These are phyloP conservation scores for Pentamera pediparva DNA, from an alignment of 53 echinoderm and acorn worm species.

Conservation along the genomic window DNA sequence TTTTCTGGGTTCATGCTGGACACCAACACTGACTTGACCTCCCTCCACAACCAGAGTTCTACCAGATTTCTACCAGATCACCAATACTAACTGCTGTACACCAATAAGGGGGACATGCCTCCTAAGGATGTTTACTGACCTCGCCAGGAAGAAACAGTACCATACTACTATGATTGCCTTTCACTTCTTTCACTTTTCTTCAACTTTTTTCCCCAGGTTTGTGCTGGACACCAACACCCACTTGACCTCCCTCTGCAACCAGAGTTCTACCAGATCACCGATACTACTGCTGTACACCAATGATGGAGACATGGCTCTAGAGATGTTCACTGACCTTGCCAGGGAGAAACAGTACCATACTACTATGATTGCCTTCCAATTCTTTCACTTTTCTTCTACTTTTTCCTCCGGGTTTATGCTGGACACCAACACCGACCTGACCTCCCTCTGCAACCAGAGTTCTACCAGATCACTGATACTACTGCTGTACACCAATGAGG, in stretches of 20 bases:
- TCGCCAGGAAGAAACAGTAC: slow-evolving; percentile 75
- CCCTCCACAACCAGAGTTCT: slow-evolving; percentile 56
- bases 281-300: slow-evolving; percentile 80
- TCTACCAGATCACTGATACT: slow-evolving; percentile 71
- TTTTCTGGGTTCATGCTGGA: slow-evolving; percentile 64
- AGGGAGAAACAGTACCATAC: slow-evolving; percentile 71
- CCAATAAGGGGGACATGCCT: slow-evolving; percentile 78
- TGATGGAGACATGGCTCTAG: slow-evolving; percentile 81
- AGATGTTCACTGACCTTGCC: slow-evolving; percentile 76
- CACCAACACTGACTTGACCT: slow-evolving; percentile 52
- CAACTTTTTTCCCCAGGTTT: slow-evolving; percentile 35
- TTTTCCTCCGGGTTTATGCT: slow-evolving; percentile 49
- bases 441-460: slow-evolving; percentile 57
- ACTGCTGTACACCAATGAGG: slow-evolving; percentile 81
- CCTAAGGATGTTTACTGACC: slow-evolving; percentile 74
- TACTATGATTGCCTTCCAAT: slow-evolving; percentile 51
- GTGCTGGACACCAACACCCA: slow-evolving; percentile 65
- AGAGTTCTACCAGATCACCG: slow-evolving; percentile 66
- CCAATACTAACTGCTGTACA: slow-evolving; percentile 86
- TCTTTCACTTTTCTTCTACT: no score
- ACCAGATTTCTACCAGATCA: slow-evolving; percentile 68
- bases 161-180: no score
- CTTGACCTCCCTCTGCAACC: slow-evolving; percentile 49
- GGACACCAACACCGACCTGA: slow-evolving; percentile 61
- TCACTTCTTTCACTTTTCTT: no score